A percentile compares a stretch with the other conserved stretches of the same genome.
Conservation (phyloP, 1,140 invertebrate species). For the Leptopilina boulardi region DNA sequence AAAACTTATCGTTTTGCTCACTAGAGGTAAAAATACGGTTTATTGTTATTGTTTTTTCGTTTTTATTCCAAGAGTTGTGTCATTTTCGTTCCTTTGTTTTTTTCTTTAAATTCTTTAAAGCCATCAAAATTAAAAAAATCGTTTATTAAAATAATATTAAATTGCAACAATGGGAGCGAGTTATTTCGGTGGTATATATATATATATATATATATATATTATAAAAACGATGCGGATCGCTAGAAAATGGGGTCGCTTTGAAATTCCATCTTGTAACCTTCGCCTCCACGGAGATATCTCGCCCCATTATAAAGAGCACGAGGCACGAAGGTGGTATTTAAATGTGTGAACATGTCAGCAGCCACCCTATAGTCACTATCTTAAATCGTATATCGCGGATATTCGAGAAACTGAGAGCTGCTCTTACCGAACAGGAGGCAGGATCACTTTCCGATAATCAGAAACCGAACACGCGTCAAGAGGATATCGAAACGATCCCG, state of each 20-base stretch:
- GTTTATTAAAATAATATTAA: background rate
- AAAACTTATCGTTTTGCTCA: no score
- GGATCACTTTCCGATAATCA: conserved; percentile 53
- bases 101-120: no score
- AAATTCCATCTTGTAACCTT: conserved; percentile 35
- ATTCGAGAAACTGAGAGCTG: conserved; percentile 11
- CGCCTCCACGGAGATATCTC: conserved; percentile 43
- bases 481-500: background rate
- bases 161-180: no score
- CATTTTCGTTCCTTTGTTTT: no score
- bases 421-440: background rate
- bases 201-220: background rate
- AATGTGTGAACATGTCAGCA: conserved; percentile 24
- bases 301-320: conserved; percentile 7
- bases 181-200: conserved; percentile 7
- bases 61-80: no score
- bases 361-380: conserved; percentile 5
- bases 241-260: conserved; percentile 31
- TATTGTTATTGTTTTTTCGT: no score
- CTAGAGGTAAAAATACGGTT: no score
- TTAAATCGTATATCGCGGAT: conserved; percentile 30
- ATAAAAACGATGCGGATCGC: conserved; percentile 28
- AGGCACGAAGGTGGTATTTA: conserved; percentile 12
- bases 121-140: background rate
- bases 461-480: conserved; percentile 40